Evolutionary conservation across 1,140 invertebrate species (phyloP), one percentile per base, ranked within the genome.

Genomic region (Pseudomyrmex dendroicus): DNA sequence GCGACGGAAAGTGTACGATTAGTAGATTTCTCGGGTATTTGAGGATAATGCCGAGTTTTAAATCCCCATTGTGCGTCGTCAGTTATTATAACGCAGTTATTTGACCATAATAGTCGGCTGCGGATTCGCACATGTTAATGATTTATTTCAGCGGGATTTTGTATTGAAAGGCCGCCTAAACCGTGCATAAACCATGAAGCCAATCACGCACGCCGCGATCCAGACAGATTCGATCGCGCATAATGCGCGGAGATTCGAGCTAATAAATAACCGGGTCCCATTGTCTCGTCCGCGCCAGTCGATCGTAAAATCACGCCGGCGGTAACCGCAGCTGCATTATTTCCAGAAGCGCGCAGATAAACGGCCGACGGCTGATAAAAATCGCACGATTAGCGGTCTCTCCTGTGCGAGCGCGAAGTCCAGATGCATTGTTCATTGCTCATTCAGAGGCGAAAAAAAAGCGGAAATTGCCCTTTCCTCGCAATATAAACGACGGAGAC

Each of bases 241-340:
- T 89, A 88, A 89, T 89, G 86, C 78, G 78, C 46, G 63, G 62
- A 86, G 84, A 88, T 87, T 89, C 83, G 54, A 50, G 64, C 86
- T 89, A 89, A 90, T 90, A 90, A 90, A 90, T 90, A 89, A 90
- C 86, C 83, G 83, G 46, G 50, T 54, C 73, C 82, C 86, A 89
- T 90, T 90, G 89, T 90, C 88, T 70, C 87, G 63, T 78, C 82
- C 82, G 72, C 61, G 25, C 82, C 73, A 72, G 83, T 72, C 74
- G 88, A 88, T 89, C 88, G 88, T 89, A 90, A 90, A 90, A 89
- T 89, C 85, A 85, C 86, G 22, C 56, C 70, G 52, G 46, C 74
- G 73, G 84, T 85, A 84, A 84, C 84, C 82, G 86, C 78, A 57
- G 57, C 61, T 83, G 84, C 84, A 90, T 90, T 90, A 90, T 89